A percentile compares a stretch with the other conserved stretches of the same genome.
Evolutionary conservation across 1,140 invertebrate genomes (phyloP).

Genomic region (Marisa cornuarietis): DNA sequence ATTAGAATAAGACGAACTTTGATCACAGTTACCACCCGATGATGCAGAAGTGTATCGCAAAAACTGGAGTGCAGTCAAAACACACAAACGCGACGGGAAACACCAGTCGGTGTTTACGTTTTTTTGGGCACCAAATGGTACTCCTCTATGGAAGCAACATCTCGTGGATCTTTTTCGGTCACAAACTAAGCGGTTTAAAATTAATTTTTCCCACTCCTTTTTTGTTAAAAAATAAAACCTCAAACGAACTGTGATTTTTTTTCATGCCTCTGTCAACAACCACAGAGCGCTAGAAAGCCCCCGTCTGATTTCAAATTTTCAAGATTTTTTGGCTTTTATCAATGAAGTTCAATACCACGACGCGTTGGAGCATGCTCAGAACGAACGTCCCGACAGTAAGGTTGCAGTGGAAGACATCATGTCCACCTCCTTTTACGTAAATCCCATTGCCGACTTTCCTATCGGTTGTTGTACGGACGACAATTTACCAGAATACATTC

Average conservation of each 20-base stretch:
- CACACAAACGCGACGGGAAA: neutral
- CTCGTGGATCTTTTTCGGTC: neutral
- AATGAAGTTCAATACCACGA: neutral
- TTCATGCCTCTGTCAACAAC: slow-evolving; percentile 8
- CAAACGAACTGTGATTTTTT: neutral
- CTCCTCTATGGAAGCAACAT: neutral
- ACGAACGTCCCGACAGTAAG: neutral
- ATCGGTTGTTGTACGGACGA: neutral
- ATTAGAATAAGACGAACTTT: neutral
- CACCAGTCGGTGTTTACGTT: neutral
- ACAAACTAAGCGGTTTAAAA: neutral
- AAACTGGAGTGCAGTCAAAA: neutral
- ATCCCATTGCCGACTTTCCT: neutral
- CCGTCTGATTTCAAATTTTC: neutral
- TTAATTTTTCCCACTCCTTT: slow-evolving; percentile 1
- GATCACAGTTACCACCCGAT: neutral
- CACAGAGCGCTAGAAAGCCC: neutral
- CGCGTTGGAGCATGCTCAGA: neutral
- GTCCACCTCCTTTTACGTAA: neutral
- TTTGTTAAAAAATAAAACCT: neutral
- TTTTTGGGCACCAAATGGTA: neutral
- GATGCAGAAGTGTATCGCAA: neutral
- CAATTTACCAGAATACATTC: neutral
- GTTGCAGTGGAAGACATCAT: neutral
- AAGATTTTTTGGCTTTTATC: neutral